These are phyloP conservation scores for Labroides dimidiatus DNA, from an alignment of 2,797 vertebrate species.

Conservation along the genomic window DNA sequence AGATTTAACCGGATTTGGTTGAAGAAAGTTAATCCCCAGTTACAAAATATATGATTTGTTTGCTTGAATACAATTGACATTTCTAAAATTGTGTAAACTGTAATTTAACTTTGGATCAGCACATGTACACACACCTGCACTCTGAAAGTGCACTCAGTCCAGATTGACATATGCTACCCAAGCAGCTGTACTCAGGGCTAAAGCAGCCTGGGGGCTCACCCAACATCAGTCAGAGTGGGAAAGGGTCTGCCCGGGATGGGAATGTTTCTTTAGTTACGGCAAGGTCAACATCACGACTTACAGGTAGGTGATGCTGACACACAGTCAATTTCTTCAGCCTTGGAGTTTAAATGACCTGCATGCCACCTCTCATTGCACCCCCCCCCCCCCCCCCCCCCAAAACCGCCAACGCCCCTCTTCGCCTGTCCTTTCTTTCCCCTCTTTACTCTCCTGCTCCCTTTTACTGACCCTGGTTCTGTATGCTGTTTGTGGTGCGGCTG, in stretches of 20 bases:
- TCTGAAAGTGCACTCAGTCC: neutral
- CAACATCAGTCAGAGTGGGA: conserved; percentile 27
- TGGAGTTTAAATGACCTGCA: conserved; percentile 91
- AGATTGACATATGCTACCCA: conserved; percentile 32
- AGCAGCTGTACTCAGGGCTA: conserved; percentile 37
- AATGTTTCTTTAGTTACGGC: conserved; percentile 59
- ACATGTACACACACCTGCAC: conserved; percentile 7
- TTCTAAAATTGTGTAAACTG: neutral
- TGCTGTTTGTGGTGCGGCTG: conserved; percentile 66
- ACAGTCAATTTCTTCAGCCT: conserved; percentile 85
- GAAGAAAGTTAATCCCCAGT: neutral
- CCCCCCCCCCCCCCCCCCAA: conserved; percentile 26
- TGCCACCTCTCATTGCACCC: conserved; percentile 79
- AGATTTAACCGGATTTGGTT: neutral
- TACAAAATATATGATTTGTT: neutral
- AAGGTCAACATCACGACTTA: conserved; percentile 67
- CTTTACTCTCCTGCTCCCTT: conserved; percentile 52
- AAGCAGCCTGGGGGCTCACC: conserved; percentile 29
- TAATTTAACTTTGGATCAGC: neutral
- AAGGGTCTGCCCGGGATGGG: conserved; percentile 46
- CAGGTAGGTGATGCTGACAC: conserved; percentile 77
- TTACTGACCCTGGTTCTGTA: conserved; percentile 61
- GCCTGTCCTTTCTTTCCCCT: conserved; percentile 66
- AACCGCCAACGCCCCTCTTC: conserved; percentile 37
- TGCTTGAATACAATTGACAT: too few species aligned